These are phyloP conservation scores for Nematolebias whitei DNA, from an alignment of 2,113 vertebrate species.

Conservation along the genomic window DNA sequence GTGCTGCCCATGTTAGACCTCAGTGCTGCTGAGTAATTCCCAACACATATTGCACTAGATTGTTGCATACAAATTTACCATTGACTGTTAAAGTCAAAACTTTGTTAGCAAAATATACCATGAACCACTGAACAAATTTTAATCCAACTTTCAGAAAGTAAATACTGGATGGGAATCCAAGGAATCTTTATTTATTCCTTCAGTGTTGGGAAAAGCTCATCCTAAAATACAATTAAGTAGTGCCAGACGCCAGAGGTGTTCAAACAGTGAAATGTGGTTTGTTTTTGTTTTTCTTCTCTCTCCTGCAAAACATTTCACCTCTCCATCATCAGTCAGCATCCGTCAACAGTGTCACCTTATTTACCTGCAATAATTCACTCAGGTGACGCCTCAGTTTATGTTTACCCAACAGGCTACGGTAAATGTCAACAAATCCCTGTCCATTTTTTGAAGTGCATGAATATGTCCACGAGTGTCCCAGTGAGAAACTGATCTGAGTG, in stretches of 20 bases:
- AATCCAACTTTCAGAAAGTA: no score
- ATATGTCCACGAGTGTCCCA: slow-evolving; percentile 66
- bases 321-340: slow-evolving; percentile 38
- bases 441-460: slow-evolving; percentile 55
- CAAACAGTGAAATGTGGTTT: slow-evolving; percentile 39
- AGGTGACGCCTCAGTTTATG: slow-evolving; percentile 60
- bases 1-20: no score
- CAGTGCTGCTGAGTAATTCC: no score
- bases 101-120: no score
- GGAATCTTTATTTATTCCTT: slow-evolving; percentile 69
- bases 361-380: slow-evolving; percentile 54
- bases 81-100: no score
- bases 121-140: no score
- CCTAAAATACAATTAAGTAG: slow-evolving; percentile 71
- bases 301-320: slow-evolving; percentile 26
- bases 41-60: no score
- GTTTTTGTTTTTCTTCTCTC: no score
- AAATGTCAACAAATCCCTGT: slow-evolving; percentile 69
- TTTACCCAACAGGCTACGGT: slow-evolving; percentile 52
- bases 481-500: slow-evolving; percentile 61
- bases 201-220: slow-evolving; percentile 68
- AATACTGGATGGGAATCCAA: slow-evolving; percentile 10
- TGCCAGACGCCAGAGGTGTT: slow-evolving; percentile 69
- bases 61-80: no score
- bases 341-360: slow-evolving; percentile 30